phyloP scores from a whole-genome alignment of 2,113 vertebrate species.

The Eira barbara region DNA sequence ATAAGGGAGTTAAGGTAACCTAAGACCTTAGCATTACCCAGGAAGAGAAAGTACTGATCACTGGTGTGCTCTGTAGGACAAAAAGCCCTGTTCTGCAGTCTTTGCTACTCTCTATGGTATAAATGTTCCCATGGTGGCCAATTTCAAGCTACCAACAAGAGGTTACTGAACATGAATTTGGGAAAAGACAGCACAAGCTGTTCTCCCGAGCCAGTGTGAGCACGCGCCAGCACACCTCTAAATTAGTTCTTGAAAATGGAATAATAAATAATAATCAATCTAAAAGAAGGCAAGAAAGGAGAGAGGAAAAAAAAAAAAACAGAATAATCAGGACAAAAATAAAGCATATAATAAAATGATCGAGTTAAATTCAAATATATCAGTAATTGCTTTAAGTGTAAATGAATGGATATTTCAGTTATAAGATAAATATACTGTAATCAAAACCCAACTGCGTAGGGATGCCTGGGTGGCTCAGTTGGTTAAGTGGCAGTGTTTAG shows the following conservation, averaged over 20 bases:
- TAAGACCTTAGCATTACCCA: neutral
- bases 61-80: neutral
- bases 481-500: too few relatives aligned
- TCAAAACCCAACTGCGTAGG: neutral
- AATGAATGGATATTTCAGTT: neutral
- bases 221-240: neutral
- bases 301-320: neutral
- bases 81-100: neutral
- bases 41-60: neutral
- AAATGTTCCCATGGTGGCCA: neutral
- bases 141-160: neutral
- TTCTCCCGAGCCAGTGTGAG: neutral
- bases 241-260: neutral
- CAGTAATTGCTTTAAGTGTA: neutral
- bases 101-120: neutral
- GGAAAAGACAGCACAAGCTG: neutral
- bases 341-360: neutral
- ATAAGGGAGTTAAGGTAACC: neutral
- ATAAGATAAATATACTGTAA: neutral
- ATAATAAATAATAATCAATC: neutral
- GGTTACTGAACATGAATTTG: neutral
- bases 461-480: too few relatives aligned
- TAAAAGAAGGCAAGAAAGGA: neutral
- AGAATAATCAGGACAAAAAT: neutral
- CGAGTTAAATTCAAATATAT: neutral